Percentiles rank a stretch among this genome's conserved stretches.
phyloP scores from a whole-genome alignment of 2,113 vertebrate genomes.

The Lophius piscatorius region DNA sequence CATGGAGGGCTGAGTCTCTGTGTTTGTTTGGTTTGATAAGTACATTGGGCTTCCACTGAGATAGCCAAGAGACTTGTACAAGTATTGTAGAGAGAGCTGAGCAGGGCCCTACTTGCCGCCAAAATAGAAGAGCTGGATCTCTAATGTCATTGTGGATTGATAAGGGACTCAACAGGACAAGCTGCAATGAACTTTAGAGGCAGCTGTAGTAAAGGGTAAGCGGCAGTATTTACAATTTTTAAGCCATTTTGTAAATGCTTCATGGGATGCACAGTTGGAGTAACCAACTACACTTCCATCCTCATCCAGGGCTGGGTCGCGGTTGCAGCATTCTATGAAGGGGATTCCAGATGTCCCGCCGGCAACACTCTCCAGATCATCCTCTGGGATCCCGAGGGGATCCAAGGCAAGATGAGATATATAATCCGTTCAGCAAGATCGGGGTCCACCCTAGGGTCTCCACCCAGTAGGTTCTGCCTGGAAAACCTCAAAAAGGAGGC shows the following conservation, averaged over 20 bases:
- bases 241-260: constrained; percentile 42
- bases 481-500: no score
- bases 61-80: constrained; percentile 51
- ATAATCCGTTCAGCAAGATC: no score
- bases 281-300: constrained; percentile 32
- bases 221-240: constrained; percentile 54
- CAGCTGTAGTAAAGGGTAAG: constrained; percentile 45
- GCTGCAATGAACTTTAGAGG: constrained; percentile 61
- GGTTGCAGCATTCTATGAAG: no score
- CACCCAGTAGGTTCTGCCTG: no score
- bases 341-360: no score
- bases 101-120: constrained; percentile 19
- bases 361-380: no score
- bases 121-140: constrained; percentile 40
- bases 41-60: constrained; percentile 39
- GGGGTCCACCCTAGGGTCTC: no score
- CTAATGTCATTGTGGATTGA: constrained; percentile 56
- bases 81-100: constrained; percentile 54
- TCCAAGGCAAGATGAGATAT: constrained; percentile 6
- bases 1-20: constrained; percentile 36
- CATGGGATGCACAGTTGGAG: constrained; percentile 25
- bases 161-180: constrained; percentile 55
- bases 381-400: no score
- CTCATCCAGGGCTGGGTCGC: no score
- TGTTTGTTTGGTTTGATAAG: constrained; percentile 50